phyloP scores from a whole-genome alignment of 2,888 invertebrate genomes.

The Phlogophora meticulosa region DNA sequence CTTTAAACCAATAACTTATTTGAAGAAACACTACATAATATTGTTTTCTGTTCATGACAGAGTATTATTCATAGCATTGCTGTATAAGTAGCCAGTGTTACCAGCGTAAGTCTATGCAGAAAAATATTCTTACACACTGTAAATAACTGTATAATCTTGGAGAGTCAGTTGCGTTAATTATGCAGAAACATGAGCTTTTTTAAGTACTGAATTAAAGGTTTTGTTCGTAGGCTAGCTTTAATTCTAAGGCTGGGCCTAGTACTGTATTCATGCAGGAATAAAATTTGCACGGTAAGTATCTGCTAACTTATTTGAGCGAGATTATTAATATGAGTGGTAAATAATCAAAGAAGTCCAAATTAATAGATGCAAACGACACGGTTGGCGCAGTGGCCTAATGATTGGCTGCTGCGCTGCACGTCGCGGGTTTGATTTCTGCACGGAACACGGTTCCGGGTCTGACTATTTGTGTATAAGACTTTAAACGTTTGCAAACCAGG shows the following conservation, averaged over 20 bases:
- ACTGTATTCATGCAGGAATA: not conserved
- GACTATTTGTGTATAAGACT: no score
- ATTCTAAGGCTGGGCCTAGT: not conserved
- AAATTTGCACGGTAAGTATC: no score
- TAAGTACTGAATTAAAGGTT: slow-evolving; percentile 41
- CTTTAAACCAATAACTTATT: slow-evolving; percentile 10
- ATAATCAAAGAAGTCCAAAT: not conserved
- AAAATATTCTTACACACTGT: slow-evolving; percentile 3
- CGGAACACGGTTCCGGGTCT: no score
- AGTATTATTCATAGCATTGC: slow-evolving; percentile 1
- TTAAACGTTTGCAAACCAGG: no score
- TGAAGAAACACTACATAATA: not conserved
- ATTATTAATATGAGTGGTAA: not conserved
- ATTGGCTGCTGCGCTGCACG: no score
- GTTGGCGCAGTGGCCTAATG: no score
- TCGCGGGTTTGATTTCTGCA: no score
- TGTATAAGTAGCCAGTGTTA: not conserved
- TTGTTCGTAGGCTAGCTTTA: slow-evolving; percentile 4
- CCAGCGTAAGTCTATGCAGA: not conserved
- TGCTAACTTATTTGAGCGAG: not conserved
- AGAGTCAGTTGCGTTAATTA: slow-evolving; percentile 33
- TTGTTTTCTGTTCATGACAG: not conserved
- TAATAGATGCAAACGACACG: not conserved
- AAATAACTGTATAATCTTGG: slow-evolving; percentile 28
- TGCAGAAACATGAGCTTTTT: slow-evolving; percentile 29